phyloP scores from a whole-genome alignment of 2,888 invertebrate species.

The Amblyjoppa fuscipennis region DNA sequence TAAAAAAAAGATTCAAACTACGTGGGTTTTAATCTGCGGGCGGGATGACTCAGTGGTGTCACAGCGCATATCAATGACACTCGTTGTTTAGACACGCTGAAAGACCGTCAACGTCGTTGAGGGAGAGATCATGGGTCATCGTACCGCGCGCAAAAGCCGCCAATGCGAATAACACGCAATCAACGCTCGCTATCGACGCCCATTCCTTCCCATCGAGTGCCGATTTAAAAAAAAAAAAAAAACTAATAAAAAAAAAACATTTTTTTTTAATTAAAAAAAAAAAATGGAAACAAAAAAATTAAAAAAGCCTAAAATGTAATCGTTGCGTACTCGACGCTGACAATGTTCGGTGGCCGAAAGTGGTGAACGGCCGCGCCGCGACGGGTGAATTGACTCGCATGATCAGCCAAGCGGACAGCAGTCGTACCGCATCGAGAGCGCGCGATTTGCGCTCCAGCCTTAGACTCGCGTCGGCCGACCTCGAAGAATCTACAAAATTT shows the following conservation, averaged over 20 bases:
- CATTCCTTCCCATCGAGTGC: neutral
- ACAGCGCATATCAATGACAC: constrained; percentile 14
- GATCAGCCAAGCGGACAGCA: constrained; percentile 70
- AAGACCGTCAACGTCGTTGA: constrained; percentile 33
- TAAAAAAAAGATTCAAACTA: neutral
- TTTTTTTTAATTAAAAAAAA: neutral
- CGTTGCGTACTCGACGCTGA: constrained; percentile 15
- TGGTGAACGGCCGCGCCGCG: constrained; percentile 6
- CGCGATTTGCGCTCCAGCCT: constrained; percentile 29
- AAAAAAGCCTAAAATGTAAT: neutral
- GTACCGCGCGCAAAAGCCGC: constrained; percentile 38
- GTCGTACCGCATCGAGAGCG: constrained; percentile 10
- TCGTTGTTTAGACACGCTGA: neutral
- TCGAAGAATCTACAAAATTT: neutral
- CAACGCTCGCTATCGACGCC: neutral
- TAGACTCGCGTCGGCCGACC: neutral
- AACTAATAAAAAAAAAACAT: neutral
- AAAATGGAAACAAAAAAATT: neutral
- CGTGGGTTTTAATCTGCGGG: neutral
- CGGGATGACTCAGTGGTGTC: constrained; percentile 9
- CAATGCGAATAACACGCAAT: neutral
- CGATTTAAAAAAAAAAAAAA: constrained; percentile 1
- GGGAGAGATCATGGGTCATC: constrained; percentile 39
- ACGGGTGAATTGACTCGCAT: constrained; percentile 56
- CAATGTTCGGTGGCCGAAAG: constrained; percentile 44